Conservation (phyloP, 2,797 vertebrate species). For the Naso thynnoides region DNA sequence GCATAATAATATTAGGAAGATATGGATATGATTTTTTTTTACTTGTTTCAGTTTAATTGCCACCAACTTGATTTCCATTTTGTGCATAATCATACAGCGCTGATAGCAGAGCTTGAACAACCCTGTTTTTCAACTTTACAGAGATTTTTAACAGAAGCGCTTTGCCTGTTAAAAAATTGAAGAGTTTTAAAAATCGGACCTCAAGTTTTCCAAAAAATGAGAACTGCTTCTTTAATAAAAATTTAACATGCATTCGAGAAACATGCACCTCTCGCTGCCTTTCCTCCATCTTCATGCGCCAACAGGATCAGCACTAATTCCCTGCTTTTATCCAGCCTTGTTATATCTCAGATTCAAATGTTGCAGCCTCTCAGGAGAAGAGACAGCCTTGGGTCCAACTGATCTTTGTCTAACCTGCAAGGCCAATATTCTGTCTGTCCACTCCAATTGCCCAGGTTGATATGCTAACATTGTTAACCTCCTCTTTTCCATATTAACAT, state of each 20-base stretch:
- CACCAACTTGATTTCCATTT: constrained; percentile 24
- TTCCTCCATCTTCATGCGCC: constrained; percentile 6
- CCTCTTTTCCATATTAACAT: constrained; percentile 53
- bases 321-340: constrained; percentile 36
- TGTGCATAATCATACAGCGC: constrained; percentile 9
- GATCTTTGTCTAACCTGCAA: constrained; percentile 51
- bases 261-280: neutral
- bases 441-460: constrained; percentile 38
- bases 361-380: constrained; percentile 43
- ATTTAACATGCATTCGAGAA: neutral
- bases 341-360: constrained; percentile 52
- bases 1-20: constrained; percentile 39
- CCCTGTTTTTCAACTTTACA: constrained; percentile 3
- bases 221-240: constrained; percentile 4
- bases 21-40: constrained; percentile 16
- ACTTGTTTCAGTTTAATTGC: constrained; percentile 30
- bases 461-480: constrained; percentile 30
- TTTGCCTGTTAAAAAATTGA: constrained; percentile 13
- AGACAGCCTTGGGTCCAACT: constrained; percentile 54
- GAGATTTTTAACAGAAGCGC: neutral
- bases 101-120: neutral
- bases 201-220: constrained; percentile 20
- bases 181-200: constrained; percentile 13
- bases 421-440: constrained; percentile 40
- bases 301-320: constrained; percentile 21